A percentile compares a stretch with the other conserved stretches of the same genome.
phyloP scores from a whole-genome alignment of 1,140 invertebrate genomes.

The Aradophagus sp. region DNA sequence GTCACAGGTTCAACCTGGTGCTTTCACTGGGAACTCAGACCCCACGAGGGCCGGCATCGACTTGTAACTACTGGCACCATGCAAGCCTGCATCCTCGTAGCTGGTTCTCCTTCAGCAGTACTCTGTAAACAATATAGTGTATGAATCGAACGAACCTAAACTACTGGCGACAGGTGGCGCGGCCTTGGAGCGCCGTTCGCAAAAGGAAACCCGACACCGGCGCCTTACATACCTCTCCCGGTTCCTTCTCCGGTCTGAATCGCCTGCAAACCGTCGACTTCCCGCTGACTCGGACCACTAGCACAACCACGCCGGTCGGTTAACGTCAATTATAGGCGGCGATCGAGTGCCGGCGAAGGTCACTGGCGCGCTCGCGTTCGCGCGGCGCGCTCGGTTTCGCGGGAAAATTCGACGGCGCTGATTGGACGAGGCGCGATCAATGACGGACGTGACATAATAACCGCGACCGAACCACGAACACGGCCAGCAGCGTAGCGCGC shows the following conservation, averaged over 20 bases:
- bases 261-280: neutral
- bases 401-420: conserved; percentile 7
- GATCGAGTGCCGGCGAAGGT: conserved; percentile 21
- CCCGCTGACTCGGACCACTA: conserved; percentile 3
- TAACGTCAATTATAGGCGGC: conserved; percentile 35
- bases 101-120: too few relatives aligned
- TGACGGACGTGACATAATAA: conserved; percentile 58
- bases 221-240: conserved; percentile 1
- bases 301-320: conserved; percentile 21
- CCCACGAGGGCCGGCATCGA: too few relatives aligned
- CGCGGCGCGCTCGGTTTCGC: conserved; percentile 4
- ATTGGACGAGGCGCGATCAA: conserved; percentile 26
- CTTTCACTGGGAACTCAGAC: conserved; percentile 14
- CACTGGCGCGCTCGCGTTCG: conserved; percentile 5
- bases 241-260: conserved; percentile 3
- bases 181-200: neutral
- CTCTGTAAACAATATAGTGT: too few relatives aligned
- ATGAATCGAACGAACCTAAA: conserved; percentile 1
- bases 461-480: conserved; percentile 31
- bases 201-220: neutral
- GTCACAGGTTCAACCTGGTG: too few relatives aligned
- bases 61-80: conserved; percentile 11
- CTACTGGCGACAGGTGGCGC: neutral
- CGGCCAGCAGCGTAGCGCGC: conserved; percentile 40
- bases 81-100: conserved; percentile 3